A percentile compares a stretch with the other conserved stretches of the same genome.
Evolutionary conservation across 1,140 invertebrate species (phyloP).

Genomic region (Sinonovacula constricta): DNA sequence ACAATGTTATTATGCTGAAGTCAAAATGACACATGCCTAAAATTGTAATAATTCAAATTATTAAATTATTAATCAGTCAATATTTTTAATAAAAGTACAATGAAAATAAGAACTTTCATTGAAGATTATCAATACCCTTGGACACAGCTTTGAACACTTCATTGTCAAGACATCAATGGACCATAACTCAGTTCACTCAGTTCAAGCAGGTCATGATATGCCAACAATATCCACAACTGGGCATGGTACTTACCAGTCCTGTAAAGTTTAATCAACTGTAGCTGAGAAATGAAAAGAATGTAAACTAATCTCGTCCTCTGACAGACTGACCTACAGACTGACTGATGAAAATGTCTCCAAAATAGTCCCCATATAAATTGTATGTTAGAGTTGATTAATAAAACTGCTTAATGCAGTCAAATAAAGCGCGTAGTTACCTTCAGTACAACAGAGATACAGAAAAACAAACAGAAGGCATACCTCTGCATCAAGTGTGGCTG

Average conservation of each 20-base stretch:
- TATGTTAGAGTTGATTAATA: background rate
- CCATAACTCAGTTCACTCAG: background rate
- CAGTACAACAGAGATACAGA: background rate
- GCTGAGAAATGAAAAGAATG: background rate
- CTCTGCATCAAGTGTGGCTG: slow-evolving; percentile 96
- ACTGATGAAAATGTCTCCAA: background rate
- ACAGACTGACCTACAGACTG: background rate
- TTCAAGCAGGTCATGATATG: background rate
- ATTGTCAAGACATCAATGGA: background rate
- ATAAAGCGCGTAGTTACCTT: background rate
- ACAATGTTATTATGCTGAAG: no score
- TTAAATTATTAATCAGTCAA: no score
- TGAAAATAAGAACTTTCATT: no score
- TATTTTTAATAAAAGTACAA: no score
- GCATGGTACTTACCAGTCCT: background rate
- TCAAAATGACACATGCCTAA: no score
- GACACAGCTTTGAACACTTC: no score
- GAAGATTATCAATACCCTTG: no score
- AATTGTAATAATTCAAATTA: no score
- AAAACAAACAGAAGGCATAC: slow-evolving; percentile 43
- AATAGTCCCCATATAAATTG: no score
- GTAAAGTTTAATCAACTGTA: background rate
- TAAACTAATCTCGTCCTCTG: background rate
- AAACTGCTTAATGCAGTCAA: background rate
- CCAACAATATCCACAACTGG: background rate